These are phyloP conservation scores for Lamellibrachia columna DNA, from an alignment of 2,888 invertebrate genomes.

Conservation along the genomic window DNA sequence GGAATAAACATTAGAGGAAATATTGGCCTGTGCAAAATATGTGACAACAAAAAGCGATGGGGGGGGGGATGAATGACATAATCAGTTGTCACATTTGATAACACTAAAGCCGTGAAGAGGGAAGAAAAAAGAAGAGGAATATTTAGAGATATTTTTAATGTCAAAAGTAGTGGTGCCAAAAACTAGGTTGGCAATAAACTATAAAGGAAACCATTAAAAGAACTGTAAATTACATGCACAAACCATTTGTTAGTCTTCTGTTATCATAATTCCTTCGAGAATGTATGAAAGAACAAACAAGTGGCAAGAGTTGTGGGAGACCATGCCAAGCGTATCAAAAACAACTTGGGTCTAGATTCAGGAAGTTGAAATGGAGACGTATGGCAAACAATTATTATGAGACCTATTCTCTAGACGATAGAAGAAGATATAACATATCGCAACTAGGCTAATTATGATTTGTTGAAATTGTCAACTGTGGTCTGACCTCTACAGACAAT, in stretches of 20 bases:
- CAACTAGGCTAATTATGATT: too few species aligned
- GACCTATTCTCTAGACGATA: too few species aligned
- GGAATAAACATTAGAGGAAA: neutral
- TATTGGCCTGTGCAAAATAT: neutral
- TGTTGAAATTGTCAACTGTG: too few species aligned
- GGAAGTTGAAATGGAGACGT: too few species aligned
- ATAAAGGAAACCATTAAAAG: neutral
- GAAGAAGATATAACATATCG: too few species aligned
- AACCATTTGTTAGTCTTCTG: neutral
- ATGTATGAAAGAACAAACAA: neutral
- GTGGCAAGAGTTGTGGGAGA: neutral
- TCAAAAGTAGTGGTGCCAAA: neutral
- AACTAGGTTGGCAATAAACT: neutral
- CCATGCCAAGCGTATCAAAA: neutral
- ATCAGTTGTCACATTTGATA: neutral
- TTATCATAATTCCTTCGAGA: neutral
- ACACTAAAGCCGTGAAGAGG: neutral
- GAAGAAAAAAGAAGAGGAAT: neutral
- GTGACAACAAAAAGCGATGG: neutral
- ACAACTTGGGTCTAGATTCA: too few species aligned
- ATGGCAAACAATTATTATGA: too few species aligned
- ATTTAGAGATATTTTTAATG: neutral
- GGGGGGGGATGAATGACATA: neutral
- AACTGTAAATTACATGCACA: neutral
- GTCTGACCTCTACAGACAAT: too few species aligned